Conservation (phyloP, 2,888 invertebrate species). For the Leucozona laternaria region DNA sequence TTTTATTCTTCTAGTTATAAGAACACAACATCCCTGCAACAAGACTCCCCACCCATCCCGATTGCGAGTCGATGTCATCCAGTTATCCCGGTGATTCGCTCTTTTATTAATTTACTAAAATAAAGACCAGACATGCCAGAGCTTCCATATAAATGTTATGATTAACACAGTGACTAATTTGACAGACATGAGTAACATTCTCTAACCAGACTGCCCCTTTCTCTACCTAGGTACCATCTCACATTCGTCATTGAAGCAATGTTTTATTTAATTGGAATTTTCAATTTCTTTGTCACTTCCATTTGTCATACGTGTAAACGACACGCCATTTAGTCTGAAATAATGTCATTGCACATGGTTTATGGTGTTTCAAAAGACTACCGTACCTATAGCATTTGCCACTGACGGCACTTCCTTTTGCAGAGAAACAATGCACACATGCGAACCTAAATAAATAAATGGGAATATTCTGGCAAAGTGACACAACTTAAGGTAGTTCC, state of each 20-base stretch:
- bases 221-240: not conserved
- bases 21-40: too few relatives aligned
- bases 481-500: slow-evolving; percentile 64
- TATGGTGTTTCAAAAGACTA: slow-evolving; percentile 33
- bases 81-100: too few relatives aligned
- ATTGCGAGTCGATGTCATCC: too few relatives aligned
- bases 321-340: slow-evolving; percentile 64
- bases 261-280: slow-evolving; percentile 70
- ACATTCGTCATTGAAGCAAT: slow-evolving; percentile 21
- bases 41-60: too few relatives aligned
- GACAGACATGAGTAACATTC: not conserved
- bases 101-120: too few relatives aligned
- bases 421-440: slow-evolving; percentile 36
- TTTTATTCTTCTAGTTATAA: too few relatives aligned
- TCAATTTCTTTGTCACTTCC: slow-evolving; percentile 72
- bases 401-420: slow-evolving; percentile 41
- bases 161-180: not conserved
- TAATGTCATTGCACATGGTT: slow-evolving; percentile 56
- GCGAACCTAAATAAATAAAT: slow-evolving; percentile 71
- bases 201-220: not conserved
- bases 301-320: slow-evolving; percentile 71
- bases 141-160: not conserved
- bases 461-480: slow-evolving; percentile 69
- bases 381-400: slow-evolving; percentile 11
- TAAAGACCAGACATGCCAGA: not conserved